Evolutionary conservation across 2,888 invertebrate species (phyloP), one percentile per base, ranked within the genome.

Genomic region (Pollenia griseotomentosa): DNA sequence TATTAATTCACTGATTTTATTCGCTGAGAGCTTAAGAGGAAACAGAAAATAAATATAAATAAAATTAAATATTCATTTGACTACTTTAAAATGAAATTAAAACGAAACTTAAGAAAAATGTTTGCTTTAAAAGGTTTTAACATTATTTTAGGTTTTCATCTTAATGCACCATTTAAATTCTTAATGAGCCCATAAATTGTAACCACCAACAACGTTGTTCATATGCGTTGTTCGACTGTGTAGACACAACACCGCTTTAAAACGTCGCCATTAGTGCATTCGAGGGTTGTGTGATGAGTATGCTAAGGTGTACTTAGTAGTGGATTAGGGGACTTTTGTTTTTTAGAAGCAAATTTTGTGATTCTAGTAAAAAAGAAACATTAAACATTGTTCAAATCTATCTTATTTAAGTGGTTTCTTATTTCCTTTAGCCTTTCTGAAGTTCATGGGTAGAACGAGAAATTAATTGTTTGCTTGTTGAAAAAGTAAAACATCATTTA

Each of bases 131-230:
- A 79, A 68, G 55, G 79, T 79, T 68, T 78, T 33, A 71, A 48
- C 14, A 65, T 71, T 73, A 70, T 77, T 75, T 79, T 48, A 16
- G 63, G 73, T 81, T 85, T 83, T 80, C 63, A 48, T 57, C 80
- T 80, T 83, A 84, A 86, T 82, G 86, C 75, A 74, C 77, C 83
- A 85, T 88, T 88, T 85, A 88, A 85, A 88, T 88, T 70, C 82
- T 83, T 88, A 88, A 88, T 88, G 88, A 88, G 86, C 71, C 68
- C 84, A 85, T 88, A 88, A 88, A 88, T 88, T 83, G 73, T 84
- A 81, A 66, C 66, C 83, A 80, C 84, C 79, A 75, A 65, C 55
- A 74, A 79, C n/a, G 61, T 70, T 16, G n/a, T 46, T 44, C 23
- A 16, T 23, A 33, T 23, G 53, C 23, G 0, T 55, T 44, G 0